A percentile compares a stretch with the other conserved stretches of the same genome.
These are phyloP conservation scores for Pammene aurita DNA, from an alignment of 2,888 invertebrate genomes.

Conservation along the genomic window DNA sequence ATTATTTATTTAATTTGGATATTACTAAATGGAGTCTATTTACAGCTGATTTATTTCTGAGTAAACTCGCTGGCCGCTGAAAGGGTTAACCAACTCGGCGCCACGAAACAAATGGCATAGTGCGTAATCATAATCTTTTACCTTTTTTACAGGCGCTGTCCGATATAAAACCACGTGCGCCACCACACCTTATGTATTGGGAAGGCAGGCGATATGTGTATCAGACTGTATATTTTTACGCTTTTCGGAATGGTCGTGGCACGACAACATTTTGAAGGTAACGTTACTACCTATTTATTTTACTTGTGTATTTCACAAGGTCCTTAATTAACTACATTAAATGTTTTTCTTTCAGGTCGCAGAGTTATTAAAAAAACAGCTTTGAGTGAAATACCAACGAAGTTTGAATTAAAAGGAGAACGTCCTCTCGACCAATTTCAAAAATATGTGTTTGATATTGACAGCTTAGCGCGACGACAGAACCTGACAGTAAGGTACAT, in stretches of 20 bases:
- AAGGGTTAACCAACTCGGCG: constrained; percentile 58
- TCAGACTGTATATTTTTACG: constrained; percentile 41
- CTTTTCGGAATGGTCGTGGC: constrained; percentile 52
- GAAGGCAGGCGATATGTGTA: constrained; percentile 40
- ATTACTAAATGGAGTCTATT: no score
- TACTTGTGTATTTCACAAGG: neutral
- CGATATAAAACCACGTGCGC: constrained; percentile 67
- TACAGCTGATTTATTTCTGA: neutral
- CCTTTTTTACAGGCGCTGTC: constrained; percentile 34
- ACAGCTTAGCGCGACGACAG: constrained; percentile 57
- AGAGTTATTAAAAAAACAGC: constrained; percentile 44
- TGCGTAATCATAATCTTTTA: constrained; percentile 53
- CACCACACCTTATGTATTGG: constrained; percentile 44
- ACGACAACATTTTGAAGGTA: constrained; percentile 47
- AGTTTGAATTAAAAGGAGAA: constrained; percentile 60
- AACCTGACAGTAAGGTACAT: constrained; percentile 64
- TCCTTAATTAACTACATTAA: neutral
- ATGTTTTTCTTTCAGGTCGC: constrained; percentile 10
- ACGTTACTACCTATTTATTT: neutral
- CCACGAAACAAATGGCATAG: constrained; percentile 64
- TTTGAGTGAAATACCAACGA: constrained; percentile 61
- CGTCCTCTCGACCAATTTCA: constrained; percentile 58
- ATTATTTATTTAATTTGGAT: no score
- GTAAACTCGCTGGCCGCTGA: neutral
- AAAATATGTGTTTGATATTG: constrained; percentile 61